phyloP scores from a whole-genome alignment of 2,113 vertebrate species.

The Terrapene triunguis region DNA sequence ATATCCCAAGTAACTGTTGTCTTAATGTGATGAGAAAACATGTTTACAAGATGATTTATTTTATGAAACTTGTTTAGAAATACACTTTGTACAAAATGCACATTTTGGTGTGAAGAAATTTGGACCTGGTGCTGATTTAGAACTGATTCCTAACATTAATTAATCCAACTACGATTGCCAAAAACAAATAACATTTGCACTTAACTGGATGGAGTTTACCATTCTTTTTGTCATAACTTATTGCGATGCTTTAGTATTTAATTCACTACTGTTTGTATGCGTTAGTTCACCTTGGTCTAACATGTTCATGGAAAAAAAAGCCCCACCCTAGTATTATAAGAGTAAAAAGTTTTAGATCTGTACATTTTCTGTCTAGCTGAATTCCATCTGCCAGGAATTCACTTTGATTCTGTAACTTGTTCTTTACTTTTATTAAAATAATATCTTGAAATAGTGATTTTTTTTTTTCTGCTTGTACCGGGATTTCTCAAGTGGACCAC shows the following conservation, averaged over 20 bases:
- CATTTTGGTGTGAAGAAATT: neutral
- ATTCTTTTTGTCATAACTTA: constrained; percentile 3
- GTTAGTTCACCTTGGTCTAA: neutral
- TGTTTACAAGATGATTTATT: neutral
- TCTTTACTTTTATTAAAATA: constrained; percentile 50
- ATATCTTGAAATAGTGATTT: neutral
- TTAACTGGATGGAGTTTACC: fast-evolving
- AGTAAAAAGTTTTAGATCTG: neutral
- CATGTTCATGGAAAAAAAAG: neutral
- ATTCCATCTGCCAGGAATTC: neutral
- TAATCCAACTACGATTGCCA: neutral
- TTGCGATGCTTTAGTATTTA: neutral
- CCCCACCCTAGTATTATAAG: neutral
- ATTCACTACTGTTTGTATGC: neutral
- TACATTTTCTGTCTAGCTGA: neutral
- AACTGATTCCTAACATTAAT: fast-evolving
- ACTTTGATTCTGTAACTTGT: constrained; percentile 10
- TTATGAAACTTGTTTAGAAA: neutral
- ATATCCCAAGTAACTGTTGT: neutral
- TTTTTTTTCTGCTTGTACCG: neutral
- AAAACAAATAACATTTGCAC: neutral
- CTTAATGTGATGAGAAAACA: neutral
- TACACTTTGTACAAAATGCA: neutral
- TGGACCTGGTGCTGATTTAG: neutral
- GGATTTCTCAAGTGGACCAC: neutral